These are phyloP conservation scores for Biston betularia DNA, from an alignment of 2,888 invertebrate genomes.

Conservation along the genomic window DNA sequence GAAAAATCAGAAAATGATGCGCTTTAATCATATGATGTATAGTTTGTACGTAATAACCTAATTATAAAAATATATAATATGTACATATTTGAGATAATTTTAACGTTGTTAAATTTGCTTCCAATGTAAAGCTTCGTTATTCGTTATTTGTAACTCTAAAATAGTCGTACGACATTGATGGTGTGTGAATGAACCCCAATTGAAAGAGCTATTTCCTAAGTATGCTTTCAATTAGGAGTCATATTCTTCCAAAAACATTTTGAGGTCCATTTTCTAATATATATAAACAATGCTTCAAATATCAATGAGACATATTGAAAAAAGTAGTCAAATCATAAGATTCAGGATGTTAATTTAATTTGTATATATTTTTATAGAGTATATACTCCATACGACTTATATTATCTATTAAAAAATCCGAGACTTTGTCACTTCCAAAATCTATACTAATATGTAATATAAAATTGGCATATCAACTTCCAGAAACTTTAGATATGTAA, in stretches of 20 bases:
- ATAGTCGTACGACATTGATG: constrained; percentile 59
- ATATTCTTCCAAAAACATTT: constrained; percentile 57
- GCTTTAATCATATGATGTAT: constrained; percentile 80
- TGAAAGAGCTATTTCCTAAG: constrained; percentile 37
- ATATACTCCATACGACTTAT: constrained; percentile 62
- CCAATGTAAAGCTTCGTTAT: constrained; percentile 76
- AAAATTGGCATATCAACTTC: constrained; percentile 86
- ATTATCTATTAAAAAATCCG: constrained; percentile 78
- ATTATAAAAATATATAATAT: constrained; percentile 51
- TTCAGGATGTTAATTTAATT: constrained; percentile 60
- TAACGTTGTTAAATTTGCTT: constrained; percentile 82
- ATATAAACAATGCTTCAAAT: constrained; percentile 70
- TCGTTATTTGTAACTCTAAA: constrained; percentile 74
- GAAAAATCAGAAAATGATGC: constrained; percentile 79
- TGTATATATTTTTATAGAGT: constrained; percentile 85
- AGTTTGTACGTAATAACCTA: constrained; percentile 57
- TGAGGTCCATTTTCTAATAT: constrained; percentile 73
- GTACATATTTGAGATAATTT: constrained; percentile 80
- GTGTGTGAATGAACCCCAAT: constrained; percentile 41
- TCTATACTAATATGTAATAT: constrained; percentile 68
- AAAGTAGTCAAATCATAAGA: constrained; percentile 71
- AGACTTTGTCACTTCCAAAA: constrained; percentile 77
- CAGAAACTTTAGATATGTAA: constrained; percentile 75
- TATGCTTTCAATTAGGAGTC: constrained; percentile 48
- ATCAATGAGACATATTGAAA: constrained; percentile 84